These are phyloP conservation scores for Rhynchonycteris naso DNA, from an alignment of 2,797 vertebrate genomes.

Conservation along the genomic window DNA sequence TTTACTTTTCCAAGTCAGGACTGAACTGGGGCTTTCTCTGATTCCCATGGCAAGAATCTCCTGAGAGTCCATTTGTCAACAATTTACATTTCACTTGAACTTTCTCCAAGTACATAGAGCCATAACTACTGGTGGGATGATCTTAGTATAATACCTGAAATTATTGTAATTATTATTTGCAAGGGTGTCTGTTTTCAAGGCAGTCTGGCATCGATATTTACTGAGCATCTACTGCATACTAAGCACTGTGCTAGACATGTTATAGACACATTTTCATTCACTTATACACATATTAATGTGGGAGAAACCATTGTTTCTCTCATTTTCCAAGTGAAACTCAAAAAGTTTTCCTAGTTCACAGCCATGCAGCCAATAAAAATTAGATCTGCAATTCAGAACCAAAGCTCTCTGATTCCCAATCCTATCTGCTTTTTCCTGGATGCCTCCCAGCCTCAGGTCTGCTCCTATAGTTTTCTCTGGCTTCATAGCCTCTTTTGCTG, in stretches of 20 bases:
- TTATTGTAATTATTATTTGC: not conserved
- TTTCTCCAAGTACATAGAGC: not conserved
- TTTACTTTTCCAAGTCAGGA: not conserved
- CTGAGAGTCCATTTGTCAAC: not conserved
- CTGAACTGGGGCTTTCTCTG: not conserved
- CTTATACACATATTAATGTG: not conserved
- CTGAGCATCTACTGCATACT: not conserved
- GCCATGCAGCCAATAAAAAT: not conserved
- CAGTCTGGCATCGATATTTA: not conserved
- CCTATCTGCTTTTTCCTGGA: not conserved
- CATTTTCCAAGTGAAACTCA: slow-evolving; percentile 26
- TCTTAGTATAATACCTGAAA: not conserved
- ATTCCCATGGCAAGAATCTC: not conserved
- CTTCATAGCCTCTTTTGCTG: not conserved
- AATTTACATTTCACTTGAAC: not conserved
- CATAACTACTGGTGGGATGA: not conserved
- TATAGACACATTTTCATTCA: not conserved
- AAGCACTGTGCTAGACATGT: not conserved
- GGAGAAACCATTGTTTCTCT: not conserved
- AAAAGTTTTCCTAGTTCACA: not conserved
- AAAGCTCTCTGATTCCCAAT: not conserved
- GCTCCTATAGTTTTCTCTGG: not conserved
- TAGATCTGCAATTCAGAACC: not conserved
- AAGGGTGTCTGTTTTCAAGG: not conserved
- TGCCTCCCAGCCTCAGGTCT: not conserved